Evolutionary conservation across 2,888 invertebrate species (phyloP).

Genomic region (Spicauda simplicius): DNA sequence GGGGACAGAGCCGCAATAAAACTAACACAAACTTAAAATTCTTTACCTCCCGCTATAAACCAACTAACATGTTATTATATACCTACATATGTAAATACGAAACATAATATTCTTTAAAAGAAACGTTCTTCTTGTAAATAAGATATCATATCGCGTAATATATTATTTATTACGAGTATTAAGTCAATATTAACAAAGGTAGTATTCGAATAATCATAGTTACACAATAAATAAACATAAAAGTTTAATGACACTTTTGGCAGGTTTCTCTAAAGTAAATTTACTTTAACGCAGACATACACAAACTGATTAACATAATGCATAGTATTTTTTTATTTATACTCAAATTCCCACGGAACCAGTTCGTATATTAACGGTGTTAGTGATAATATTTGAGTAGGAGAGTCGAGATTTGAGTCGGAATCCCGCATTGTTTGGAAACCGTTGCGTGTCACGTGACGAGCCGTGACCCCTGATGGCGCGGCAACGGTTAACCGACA

Average conservation of each 20-base stretch:
- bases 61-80: too few species aligned
- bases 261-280: too few species aligned
- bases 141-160: too few species aligned
- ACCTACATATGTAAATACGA: too few species aligned
- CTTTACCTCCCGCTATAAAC: too few species aligned
- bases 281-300: not conserved
- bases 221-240: not conserved
- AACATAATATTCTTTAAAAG: too few species aligned
- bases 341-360: conserved; percentile 30
- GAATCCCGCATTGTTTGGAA: conserved; percentile 42
- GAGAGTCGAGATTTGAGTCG: conserved; percentile 35
- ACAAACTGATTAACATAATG: not conserved
- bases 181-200: too few species aligned
- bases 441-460: conserved; percentile 64
- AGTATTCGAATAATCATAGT: too few species aligned
- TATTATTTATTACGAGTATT: too few species aligned
- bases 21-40: conserved; percentile 42
- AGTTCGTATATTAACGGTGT: conserved; percentile 36
- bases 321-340: conserved; percentile 35
- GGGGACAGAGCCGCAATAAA: conserved; percentile 49
- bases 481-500: conserved; percentile 52
- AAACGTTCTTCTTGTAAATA: too few species aligned
- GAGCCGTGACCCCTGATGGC: conserved; percentile 42
- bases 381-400: conserved; percentile 35
- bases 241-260: not conserved